Base-by-base conservation (phyloP, 2,888 invertebrate species). In the Thereva nobilitata region DNA sequence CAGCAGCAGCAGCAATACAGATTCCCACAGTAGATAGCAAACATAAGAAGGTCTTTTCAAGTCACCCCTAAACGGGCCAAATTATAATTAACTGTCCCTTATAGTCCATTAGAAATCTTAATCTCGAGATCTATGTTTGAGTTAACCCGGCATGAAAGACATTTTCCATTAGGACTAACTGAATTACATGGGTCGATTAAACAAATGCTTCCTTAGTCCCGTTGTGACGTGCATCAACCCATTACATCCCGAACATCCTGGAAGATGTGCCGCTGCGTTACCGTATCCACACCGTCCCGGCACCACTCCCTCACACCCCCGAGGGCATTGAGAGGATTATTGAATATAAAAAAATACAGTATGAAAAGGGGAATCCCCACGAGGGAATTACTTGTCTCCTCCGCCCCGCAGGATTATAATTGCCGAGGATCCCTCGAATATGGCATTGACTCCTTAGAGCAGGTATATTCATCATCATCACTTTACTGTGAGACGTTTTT, bases 101-200 rank as follows among this genome's bases (percentile, higher is more conserved):
- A 59, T 47, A 47, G 47, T 59, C 57, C 57, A 59, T 59, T 59
- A 59, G 57, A 38, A 12, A 10, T 45, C 57, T 47, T 59, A 59
- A 59, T 59, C 57, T 59, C 47, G 38, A 59, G 57, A 59, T 59
- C 44, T 59, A 12, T n/a, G 47, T 59, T 59, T 59, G 47, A 59
- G 45, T 59, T 59, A n/a, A 8, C 47, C 47, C 47, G 47, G 57
- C 37, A 37, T 37, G 47, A 47, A 59, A 37, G 47, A 59, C 57
- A 59, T 47, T 59, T 59, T 59, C 57, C 57, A 59, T 59, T 59
- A 59, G 47, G n/a, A 35, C 57, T 8, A 47, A 47, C 10, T 8
- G 47, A 59, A 59, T 59, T n/a, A 47, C 57, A 47, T 59, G 38
- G 47, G 45, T 59, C 47, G 57, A 7, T 9, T 59, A 38, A 59